Conservation (phyloP, 2,797 vertebrate genomes). For the Danio choprae region DNA sequence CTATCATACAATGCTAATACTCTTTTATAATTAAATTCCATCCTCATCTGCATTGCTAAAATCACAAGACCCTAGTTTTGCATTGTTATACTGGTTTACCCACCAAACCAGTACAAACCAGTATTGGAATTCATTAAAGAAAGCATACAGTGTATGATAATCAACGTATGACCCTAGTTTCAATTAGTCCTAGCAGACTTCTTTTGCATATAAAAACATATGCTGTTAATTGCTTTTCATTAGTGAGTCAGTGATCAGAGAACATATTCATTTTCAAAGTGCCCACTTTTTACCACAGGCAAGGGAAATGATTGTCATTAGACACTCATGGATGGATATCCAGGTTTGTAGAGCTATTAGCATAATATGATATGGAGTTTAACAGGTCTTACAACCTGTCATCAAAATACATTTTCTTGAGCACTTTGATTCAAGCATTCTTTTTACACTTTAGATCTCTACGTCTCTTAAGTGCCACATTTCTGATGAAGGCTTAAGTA, state of each 20-base stretch:
- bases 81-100: neutral
- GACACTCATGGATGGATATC: slow-evolving; percentile 65
- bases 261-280: slow-evolving; percentile 62
- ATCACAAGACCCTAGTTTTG: too few relatives aligned
- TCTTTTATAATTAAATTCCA: too few relatives aligned
- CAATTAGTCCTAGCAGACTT: slow-evolving; percentile 62
- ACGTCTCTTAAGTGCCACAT: neutral
- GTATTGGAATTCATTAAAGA: neutral
- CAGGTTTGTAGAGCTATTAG: slow-evolving; percentile 64
- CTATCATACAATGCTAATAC: too few relatives aligned
- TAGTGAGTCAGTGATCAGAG: slow-evolving; percentile 65
- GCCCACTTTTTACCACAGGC: slow-evolving; percentile 58
- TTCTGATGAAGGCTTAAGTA: neutral
- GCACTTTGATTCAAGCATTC: slow-evolving; percentile 47
- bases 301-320: slow-evolving; percentile 62
- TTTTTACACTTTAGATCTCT: neutral
- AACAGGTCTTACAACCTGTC: slow-evolving; percentile 50
- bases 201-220: slow-evolving; percentile 65
- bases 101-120: neutral
- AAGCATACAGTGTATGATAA: slow-evolving; percentile 44
- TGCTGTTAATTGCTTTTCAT: slow-evolving; percentile 72
- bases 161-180: slow-evolving; percentile 53
- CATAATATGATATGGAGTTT: slow-evolving; percentile 61
- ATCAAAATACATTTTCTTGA: slow-evolving; percentile 58
- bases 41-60: too few relatives aligned